phyloP scores from a whole-genome alignment of 1,140 invertebrate species.

The Drosophila yakuba region DNA sequence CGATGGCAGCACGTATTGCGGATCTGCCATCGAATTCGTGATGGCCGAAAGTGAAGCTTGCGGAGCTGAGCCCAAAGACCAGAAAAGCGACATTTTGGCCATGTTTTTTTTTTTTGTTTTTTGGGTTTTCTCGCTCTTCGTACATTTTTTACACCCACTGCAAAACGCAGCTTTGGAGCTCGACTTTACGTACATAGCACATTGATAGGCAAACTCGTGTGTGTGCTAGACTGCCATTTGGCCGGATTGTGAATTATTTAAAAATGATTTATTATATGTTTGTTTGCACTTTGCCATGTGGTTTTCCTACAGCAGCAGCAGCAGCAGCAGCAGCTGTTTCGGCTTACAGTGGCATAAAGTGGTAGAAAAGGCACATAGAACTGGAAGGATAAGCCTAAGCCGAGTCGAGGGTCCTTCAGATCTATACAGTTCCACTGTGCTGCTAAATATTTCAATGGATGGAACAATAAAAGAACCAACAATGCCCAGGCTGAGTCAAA shows the following conservation, averaged over 20 bases:
- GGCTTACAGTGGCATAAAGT: slow-evolving; percentile 18
- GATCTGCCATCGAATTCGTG: slow-evolving; percentile 71
- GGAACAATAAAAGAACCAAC: slow-evolving; percentile 40
- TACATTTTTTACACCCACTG: slow-evolving; percentile 9
- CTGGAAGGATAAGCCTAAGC: no score
- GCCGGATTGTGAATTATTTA: slow-evolving; percentile 77
- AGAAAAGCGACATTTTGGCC: slow-evolving; percentile 31
- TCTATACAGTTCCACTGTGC: slow-evolving; percentile 8
- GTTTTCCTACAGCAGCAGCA: slow-evolving; percentile 51
- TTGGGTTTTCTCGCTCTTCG: background rate
- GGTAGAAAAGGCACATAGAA: slow-evolving; percentile 4
- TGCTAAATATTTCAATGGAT: slow-evolving; percentile 45
- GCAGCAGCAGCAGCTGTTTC: slow-evolving; percentile 49
- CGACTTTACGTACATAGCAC: slow-evolving; percentile 29
- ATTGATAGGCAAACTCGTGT: slow-evolving; percentile 22
- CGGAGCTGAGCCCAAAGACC: slow-evolving; percentile 48
- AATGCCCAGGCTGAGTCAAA: slow-evolving; percentile 40
- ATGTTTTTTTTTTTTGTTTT: slow-evolving; percentile 4
- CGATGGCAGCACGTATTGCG: slow-evolving; percentile 57
- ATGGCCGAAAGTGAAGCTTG: slow-evolving; percentile 71
- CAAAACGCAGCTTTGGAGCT: slow-evolving; percentile 7
- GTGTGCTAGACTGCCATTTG: slow-evolving; percentile 20
- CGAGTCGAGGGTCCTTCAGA: background rate
- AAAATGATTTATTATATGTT: slow-evolving; percentile 80
- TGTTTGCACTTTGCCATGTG: slow-evolving; percentile 75